phyloP scores from a whole-genome alignment of 2,113 vertebrate species.

The Rhineura floridana region DNA sequence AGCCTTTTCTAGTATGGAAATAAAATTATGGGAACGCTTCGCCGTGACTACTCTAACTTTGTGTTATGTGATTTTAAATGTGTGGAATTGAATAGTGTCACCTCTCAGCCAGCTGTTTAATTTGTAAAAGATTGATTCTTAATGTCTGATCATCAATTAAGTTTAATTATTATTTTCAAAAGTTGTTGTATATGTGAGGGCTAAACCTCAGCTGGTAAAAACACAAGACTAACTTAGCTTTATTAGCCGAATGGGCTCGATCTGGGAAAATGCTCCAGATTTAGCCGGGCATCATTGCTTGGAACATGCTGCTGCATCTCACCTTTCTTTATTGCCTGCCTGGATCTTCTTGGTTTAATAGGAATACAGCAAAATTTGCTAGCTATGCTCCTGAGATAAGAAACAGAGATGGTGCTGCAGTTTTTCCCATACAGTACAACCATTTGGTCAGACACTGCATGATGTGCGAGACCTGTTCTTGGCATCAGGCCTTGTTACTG shows the following conservation, averaged over 20 bases:
- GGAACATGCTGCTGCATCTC: background rate
- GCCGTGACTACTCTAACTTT: background rate
- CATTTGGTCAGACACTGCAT: rapidly evolving
- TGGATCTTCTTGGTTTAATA: background rate
- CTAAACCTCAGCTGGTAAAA: background rate
- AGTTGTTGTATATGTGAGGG: background rate
- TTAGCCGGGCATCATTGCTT: background rate
- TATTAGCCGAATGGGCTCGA: background rate
- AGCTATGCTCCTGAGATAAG: background rate
- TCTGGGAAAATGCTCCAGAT: background rate
- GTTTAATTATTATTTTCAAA: background rate
- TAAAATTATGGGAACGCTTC: too few species aligned
- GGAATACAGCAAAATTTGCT: background rate
- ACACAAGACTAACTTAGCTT: background rate
- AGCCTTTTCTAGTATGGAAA: too few species aligned
- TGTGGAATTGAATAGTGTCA: background rate
- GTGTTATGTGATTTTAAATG: too few species aligned
- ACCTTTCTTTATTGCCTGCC: background rate
- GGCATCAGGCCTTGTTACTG: conserved; percentile 9
- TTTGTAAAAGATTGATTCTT: too few species aligned
- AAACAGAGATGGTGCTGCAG: background rate
- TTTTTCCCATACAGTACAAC: rapidly evolving
- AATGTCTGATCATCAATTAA: background rate
- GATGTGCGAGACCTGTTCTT: background rate
- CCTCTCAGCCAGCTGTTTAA: background rate